Conservation (phyloP, 2,113 vertebrate genomes). For the Rhinolophus ferrumequinum region DNA sequence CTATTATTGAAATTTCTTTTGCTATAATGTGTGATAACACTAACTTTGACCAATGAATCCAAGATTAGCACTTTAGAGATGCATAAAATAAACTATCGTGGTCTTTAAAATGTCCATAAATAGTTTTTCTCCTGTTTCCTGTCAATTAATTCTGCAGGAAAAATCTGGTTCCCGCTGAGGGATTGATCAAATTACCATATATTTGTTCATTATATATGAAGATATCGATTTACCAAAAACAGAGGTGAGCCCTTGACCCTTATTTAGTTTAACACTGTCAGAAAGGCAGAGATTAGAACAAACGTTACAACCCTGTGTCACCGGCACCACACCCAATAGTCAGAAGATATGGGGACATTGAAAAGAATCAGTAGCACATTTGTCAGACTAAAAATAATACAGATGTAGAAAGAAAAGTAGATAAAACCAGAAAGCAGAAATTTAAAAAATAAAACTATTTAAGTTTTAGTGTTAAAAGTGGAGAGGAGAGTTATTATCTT, state of each 20-base stretch:
- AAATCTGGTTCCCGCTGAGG: neutral
- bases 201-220: neutral
- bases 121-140: neutral
- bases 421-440: neutral
- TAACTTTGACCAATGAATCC: neutral
- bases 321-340: neutral
- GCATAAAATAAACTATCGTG: neutral
- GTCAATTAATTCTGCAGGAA: neutral
- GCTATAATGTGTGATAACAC: neutral
- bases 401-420: neutral
- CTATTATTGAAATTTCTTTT: neutral
- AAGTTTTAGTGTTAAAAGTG: neutral
- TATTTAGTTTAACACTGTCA: neutral
- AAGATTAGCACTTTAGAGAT: neutral
- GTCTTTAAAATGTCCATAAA: neutral
- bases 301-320: neutral
- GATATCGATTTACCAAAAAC: neutral
- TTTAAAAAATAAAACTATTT: neutral
- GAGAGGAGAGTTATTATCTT: neutral
- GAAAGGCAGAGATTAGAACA: neutral
- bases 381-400: neutral
- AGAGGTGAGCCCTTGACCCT: neutral
- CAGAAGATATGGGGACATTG: neutral
- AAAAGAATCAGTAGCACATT: neutral
- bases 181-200: neutral